Evolutionary conservation across 2,797 vertebrate species (phyloP).

Genomic region (Falco concolor): DNA sequence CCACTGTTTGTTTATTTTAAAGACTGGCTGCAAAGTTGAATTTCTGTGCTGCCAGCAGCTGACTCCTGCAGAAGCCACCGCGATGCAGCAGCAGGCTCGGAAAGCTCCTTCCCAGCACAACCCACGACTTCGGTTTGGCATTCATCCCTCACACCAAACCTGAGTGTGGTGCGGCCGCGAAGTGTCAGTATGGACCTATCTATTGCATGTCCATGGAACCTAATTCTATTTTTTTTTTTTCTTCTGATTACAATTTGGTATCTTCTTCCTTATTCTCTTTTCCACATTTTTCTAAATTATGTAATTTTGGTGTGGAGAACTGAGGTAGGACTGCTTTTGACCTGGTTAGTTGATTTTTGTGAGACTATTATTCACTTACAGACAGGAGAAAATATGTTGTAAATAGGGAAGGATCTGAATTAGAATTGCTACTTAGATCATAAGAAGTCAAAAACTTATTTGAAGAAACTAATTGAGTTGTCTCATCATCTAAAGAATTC

Average conservation of each 20-base stretch:
- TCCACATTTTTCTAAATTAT: background rate
- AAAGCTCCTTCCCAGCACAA: background rate
- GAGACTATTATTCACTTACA: background rate
- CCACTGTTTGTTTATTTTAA: background rate
- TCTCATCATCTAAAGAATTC: background rate
- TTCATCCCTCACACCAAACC: background rate
- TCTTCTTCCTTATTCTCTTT: background rate
- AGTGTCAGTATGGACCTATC: background rate
- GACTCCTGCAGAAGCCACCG: background rate
- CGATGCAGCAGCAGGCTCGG: background rate
- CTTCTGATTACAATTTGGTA: background rate
- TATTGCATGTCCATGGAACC: background rate
- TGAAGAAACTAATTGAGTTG: background rate
- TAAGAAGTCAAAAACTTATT: background rate
- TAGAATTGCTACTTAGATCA: background rate
- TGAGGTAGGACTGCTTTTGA: background rate
- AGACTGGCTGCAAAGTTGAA: background rate
- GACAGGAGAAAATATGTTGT: background rate
- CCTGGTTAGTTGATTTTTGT: background rate
- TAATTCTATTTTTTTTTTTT: background rate
- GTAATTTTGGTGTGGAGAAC: background rate
- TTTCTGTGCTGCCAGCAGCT: background rate
- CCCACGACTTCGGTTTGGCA: fast-evolving
- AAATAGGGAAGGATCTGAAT: background rate
- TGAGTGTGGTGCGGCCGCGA: fast-evolving